Percentiles rank a stretch among this genome's conserved stretches.
Conservation (phyloP, 2,797 vertebrate genomes). For the Enteromius trimaculatus region DNA sequence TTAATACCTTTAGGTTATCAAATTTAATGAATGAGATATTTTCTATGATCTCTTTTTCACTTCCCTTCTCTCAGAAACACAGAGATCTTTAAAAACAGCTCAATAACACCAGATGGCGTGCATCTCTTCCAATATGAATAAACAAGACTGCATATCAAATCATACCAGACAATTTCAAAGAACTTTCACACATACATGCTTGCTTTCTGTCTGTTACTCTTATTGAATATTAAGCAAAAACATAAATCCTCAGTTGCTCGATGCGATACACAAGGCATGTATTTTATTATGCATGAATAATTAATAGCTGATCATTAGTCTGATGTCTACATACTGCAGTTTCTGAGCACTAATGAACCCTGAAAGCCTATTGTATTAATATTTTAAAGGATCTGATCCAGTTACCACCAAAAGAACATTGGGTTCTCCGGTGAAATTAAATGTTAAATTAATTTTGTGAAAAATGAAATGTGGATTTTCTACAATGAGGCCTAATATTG, state of each 20-base stretch:
- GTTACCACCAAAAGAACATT: not conserved
- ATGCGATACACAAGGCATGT: not conserved
- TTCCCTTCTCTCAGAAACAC: not conserved
- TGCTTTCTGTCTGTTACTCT: slow-evolving; percentile 7
- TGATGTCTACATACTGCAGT: not conserved
- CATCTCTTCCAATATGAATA: not conserved
- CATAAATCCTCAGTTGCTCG: not conserved
- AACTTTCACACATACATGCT: not conserved
- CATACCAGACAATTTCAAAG: slow-evolving; percentile 3
- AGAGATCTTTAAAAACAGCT: not conserved
- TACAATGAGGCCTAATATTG: not conserved
- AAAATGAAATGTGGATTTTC: not conserved
- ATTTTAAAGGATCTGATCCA: slow-evolving; percentile 2
- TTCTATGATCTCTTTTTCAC: not conserved
- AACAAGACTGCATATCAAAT: slow-evolving; percentile 5
- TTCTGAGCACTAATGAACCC: not conserved
- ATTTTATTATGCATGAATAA: not conserved
- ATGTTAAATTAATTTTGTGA: not conserved
- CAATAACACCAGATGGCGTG: slow-evolving; percentile 18
- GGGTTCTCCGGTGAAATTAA: not conserved
- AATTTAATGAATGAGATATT: not conserved
- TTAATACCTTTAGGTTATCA: not conserved
- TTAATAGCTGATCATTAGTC: not conserved
- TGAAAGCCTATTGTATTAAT: not conserved
- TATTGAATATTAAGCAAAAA: not conserved